Conservation (phyloP, 2,797 vertebrate genomes). For the Pelodytes ibericus region DNA sequence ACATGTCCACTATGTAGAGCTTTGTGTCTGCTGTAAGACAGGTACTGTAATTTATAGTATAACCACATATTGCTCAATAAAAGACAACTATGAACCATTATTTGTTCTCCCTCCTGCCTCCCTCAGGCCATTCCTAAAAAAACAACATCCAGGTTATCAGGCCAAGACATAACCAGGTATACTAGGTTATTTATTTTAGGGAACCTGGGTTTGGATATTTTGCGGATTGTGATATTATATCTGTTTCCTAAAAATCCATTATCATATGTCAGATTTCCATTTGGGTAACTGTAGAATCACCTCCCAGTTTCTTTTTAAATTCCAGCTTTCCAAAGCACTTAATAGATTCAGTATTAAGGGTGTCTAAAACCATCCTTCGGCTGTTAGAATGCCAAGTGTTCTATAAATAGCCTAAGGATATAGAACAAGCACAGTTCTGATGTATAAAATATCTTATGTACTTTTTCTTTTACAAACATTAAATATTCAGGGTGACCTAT, state of each 20-base stretch:
- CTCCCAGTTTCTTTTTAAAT: neutral
- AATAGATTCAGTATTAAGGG: neutral
- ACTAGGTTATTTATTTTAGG: too few species aligned
- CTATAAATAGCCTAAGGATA: neutral
- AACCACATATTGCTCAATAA: too few species aligned
- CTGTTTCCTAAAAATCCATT: neutral
- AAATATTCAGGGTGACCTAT: conserved; percentile 12
- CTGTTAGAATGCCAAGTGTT: neutral
- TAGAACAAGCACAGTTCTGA: neutral
- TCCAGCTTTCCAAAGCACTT: neutral
- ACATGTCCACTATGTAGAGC: too few species aligned
- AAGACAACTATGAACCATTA: too few species aligned
- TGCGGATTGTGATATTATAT: neutral
- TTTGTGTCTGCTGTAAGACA: too few species aligned
- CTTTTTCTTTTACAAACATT: neutral
- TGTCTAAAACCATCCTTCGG: neutral
- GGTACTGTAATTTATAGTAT: too few species aligned
- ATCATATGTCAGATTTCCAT: neutral
- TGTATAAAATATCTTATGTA: neutral
- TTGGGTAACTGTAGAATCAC: neutral
- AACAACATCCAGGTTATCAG: too few species aligned
- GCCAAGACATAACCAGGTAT: too few species aligned
- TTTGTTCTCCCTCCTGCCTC: too few species aligned
- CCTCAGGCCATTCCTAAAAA: too few species aligned
- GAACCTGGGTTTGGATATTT: too few species aligned